Base-by-base conservation (phyloP, 2,797 vertebrate genomes). In the Thunnus albacares region DNA sequence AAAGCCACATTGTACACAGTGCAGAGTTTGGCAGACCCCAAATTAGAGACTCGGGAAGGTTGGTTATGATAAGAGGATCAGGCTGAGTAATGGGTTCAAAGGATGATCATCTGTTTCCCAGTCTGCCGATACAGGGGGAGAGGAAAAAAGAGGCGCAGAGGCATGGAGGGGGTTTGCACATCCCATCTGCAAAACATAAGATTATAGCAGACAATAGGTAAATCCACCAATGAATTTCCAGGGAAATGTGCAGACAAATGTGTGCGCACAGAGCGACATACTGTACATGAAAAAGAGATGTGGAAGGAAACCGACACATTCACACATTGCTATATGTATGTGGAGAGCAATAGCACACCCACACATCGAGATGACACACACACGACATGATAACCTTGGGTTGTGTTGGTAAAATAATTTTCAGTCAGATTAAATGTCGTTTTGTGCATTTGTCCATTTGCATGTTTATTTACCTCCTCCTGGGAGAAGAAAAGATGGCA, bases 11-110 rank as follows among this genome's bases (percentile, higher is more conserved):
- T 90, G 90, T 88, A 65, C 85, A 76, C 81, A 61, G 77, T 87
- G 85, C 87, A 62, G 82, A 87, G 86, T 92, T 90, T 92, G 90
- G 90, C 93, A 93, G 81, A 91, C 78, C 90, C 86, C 82, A 89
- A 91, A 94, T 92, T 92, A 90, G 86, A 90, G 89, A 89, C 86
- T 93, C 89, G 0, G 85, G 82, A 90, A 92, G 90, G 91, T 92
- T 93, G 90, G 88, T 91, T 91, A 88, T 85, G 91, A 93, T 94
- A 94, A 95, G 94, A 93, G 94, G 93, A 95, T 95, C 94, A 93
- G 92, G 88, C 87, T 85, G 89, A 91, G 92, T 95, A 93, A 95
- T 93, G 92, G 91, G 93, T 95, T 94, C 89, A 93, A 90, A 92
- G 94, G 91, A 93, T 90, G 91, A 93, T 94, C 90, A 83, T 93